Conservation (phyloP, 2,888 invertebrate species). For the Eupithecia insigniata region DNA sequence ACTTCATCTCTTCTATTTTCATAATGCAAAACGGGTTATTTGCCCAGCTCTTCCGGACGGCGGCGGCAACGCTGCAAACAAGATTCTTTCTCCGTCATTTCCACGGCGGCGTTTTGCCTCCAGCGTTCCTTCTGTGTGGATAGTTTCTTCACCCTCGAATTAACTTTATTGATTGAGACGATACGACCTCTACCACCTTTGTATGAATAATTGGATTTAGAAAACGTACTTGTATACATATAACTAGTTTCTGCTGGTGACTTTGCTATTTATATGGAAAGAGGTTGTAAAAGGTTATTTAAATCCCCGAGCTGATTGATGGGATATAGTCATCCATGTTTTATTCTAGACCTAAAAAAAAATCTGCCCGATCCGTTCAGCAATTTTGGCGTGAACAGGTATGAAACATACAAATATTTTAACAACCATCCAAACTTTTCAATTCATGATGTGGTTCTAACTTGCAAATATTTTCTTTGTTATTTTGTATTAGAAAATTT, state of each 20-base stretch:
- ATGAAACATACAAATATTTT: too few relatives aligned
- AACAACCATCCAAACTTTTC: too few relatives aligned
- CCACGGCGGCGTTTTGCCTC: slow-evolving; percentile 27
- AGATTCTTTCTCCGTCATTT: slow-evolving; percentile 62
- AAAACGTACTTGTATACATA: slow-evolving; percentile 7
- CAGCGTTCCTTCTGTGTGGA: slow-evolving; percentile 20
- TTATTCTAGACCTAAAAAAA: too few relatives aligned
- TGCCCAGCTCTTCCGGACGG: slow-evolving; percentile 65
- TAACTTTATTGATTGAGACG: slow-evolving; percentile 25
- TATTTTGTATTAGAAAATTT: not conserved
- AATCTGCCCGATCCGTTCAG: too few relatives aligned
- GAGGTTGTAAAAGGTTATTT: too few relatives aligned
- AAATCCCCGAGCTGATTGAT: too few relatives aligned
- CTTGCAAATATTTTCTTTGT: slow-evolving; percentile 1
- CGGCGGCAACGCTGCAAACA: slow-evolving; percentile 53
- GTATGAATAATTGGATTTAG: not conserved
- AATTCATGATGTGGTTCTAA: not conserved
- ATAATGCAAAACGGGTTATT: slow-evolving; percentile 74
- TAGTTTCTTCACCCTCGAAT: slow-evolving; percentile 29
- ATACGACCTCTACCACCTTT: slow-evolving; percentile 14
- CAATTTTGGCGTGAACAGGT: too few relatives aligned
- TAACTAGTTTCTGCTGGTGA: too few relatives aligned
- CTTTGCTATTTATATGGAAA: too few relatives aligned
- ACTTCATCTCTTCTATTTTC: slow-evolving; percentile 69
- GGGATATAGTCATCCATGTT: too few relatives aligned